Evolutionary conservation across 2,797 vertebrate genomes (phyloP).

Genomic region (Oreochromis grahami): DNA sequence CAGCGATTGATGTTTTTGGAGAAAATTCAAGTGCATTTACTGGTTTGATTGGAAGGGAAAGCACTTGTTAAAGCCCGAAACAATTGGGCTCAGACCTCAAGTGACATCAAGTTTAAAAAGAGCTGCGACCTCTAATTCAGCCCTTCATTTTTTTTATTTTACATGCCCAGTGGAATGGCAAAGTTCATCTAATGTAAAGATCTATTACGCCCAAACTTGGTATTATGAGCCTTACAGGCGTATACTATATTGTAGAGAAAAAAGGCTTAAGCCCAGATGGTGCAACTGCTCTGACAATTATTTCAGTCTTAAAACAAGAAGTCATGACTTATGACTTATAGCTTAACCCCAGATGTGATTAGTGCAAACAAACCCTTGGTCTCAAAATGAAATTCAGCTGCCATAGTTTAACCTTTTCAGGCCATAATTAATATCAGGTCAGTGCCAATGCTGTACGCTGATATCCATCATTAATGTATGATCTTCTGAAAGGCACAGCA

Average conservation of each 20-base stretch:
- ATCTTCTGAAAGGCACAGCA: background rate
- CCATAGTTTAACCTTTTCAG: background rate
- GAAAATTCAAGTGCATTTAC: background rate
- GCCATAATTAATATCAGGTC: background rate
- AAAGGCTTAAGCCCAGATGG: background rate
- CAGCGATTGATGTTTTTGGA: background rate
- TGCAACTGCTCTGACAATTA: background rate
- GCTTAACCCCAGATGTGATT: background rate
- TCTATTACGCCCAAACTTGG: background rate
- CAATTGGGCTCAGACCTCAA: rapidly evolving
- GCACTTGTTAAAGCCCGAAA: background rate
- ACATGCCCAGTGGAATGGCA: background rate
- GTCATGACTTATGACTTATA: background rate
- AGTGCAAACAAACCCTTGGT: background rate
- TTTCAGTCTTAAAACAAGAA: background rate
- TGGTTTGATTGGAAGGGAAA: background rate
- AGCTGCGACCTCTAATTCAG: background rate
- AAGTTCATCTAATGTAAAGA: rapidly evolving
- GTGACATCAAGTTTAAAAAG: background rate
- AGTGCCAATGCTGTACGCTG: rapidly evolving
- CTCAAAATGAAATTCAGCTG: rapidly evolving
- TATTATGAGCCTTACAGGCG: background rate
- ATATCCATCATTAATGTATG: background rate
- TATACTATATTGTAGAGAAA: rapidly evolving
- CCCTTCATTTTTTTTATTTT: background rate